Percentiles rank a stretch among this genome's conserved stretches.
Conservation (phyloP, 2,113 vertebrate species). For the Crotalus helleri region DNA sequence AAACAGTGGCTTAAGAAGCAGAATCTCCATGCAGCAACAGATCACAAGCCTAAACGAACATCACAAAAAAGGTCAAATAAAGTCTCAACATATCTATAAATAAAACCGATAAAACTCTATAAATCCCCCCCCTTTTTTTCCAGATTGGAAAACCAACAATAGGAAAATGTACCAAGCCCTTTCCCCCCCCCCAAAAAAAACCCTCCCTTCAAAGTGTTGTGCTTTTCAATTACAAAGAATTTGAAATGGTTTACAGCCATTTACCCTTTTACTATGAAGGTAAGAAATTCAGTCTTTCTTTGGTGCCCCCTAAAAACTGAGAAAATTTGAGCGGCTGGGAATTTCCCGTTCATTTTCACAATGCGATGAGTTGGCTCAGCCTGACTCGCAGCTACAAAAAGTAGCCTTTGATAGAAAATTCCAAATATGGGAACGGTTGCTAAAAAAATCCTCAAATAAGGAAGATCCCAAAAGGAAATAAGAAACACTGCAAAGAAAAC, state of each 20-base stretch:
- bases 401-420: background rate
- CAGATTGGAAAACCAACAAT: background rate
- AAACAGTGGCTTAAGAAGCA: background rate
- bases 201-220: background rate
- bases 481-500: accelerated
- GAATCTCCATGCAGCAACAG: background rate
- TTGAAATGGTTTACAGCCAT: background rate
- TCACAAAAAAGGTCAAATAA: constrained; percentile 17
- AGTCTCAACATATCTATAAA: constrained; percentile 3
- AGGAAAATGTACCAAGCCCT: background rate
- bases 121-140: background rate
- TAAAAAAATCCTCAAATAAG: too few species aligned
- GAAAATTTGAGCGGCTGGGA: background rate
- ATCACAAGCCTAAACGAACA: background rate
- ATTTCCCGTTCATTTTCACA: background rate
- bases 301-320: background rate
- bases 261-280: background rate
- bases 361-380: background rate
- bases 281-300: background rate
- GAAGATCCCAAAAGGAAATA: background rate
- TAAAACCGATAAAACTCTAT: background rate
- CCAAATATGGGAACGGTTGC: too few species aligned
- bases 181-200: background rate
- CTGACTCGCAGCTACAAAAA: background rate
- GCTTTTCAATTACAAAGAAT: background rate